phyloP scores from a whole-genome alignment of 2,797 vertebrate genomes.

The Schizopygopsis malacanthus region DNA sequence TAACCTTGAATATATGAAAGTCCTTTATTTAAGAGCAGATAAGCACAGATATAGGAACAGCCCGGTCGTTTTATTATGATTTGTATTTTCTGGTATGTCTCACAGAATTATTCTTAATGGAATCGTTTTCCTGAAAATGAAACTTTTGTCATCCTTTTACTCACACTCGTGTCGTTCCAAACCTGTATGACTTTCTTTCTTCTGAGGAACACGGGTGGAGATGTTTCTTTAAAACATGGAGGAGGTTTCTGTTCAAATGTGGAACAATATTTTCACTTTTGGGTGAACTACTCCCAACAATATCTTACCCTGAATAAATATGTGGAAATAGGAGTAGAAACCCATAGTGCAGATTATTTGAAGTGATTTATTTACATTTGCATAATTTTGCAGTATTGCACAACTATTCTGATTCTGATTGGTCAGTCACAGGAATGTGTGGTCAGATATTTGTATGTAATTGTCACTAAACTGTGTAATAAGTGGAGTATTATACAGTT shows the following conservation, averaged over 20 bases:
- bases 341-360: background rate
- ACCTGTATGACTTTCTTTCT: background rate
- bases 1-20: constrained; percentile 18
- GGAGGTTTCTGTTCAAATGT: background rate
- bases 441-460: background rate
- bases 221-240: background rate
- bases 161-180: background rate
- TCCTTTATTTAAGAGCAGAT: background rate
- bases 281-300: background rate
- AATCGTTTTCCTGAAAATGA: background rate
- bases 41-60: constrained; percentile 50
- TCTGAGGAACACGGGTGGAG: background rate
- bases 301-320: too few species aligned
- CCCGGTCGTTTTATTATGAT: constrained; percentile 44
- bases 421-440: background rate
- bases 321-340: background rate
- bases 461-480: background rate
- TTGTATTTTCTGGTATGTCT: background rate
- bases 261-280: background rate
- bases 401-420: background rate
- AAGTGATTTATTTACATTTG: background rate
- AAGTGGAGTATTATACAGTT: background rate
- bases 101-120: background rate
- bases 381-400: background rate
- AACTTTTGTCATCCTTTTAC: background rate